phyloP scores from a whole-genome alignment of 2,888 invertebrate species.

The Phengaris alcon region DNA sequence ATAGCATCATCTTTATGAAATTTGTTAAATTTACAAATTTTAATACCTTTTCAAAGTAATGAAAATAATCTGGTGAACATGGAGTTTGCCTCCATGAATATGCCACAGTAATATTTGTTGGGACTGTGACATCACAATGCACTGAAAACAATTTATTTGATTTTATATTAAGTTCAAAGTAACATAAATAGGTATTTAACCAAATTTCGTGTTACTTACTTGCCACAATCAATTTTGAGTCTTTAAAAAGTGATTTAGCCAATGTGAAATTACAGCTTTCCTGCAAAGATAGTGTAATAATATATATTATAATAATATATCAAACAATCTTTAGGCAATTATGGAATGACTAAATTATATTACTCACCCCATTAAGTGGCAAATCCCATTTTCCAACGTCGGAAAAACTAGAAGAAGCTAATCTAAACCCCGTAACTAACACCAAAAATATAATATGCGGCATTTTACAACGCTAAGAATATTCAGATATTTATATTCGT shows the following conservation, averaged over 20 bases:
- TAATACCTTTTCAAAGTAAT: constrained; percentile 68
- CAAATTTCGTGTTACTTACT: constrained; percentile 71
- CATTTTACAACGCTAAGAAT: constrained; percentile 49
- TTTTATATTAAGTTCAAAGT: neutral
- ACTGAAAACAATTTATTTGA: constrained; percentile 47
- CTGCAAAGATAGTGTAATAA: constrained; percentile 50
- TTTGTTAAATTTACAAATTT: too few relatives aligned
- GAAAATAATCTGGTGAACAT: constrained; percentile 71
- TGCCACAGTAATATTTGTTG: constrained; percentile 57
- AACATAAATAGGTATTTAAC: neutral
- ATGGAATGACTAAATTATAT: neutral
- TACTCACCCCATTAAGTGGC: constrained; percentile 76
- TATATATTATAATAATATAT: too few relatives aligned
- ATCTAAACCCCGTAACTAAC: constrained; percentile 52
- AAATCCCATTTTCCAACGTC: constrained; percentile 85
- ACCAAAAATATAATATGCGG: constrained; percentile 54
- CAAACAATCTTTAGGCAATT: neutral
- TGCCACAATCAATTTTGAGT: constrained; percentile 83
- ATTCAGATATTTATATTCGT: constrained; percentile 31
- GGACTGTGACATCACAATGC: constrained; percentile 57
- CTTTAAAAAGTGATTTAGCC: constrained; percentile 84
- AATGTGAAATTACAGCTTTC: constrained; percentile 66
- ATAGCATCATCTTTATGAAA: too few relatives aligned
- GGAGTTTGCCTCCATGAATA: constrained; percentile 56
- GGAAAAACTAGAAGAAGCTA: constrained; percentile 69